These are phyloP conservation scores for Clitarchus hookeri DNA, from an alignment of 2,888 invertebrate species.

Conservation along the genomic window DNA sequence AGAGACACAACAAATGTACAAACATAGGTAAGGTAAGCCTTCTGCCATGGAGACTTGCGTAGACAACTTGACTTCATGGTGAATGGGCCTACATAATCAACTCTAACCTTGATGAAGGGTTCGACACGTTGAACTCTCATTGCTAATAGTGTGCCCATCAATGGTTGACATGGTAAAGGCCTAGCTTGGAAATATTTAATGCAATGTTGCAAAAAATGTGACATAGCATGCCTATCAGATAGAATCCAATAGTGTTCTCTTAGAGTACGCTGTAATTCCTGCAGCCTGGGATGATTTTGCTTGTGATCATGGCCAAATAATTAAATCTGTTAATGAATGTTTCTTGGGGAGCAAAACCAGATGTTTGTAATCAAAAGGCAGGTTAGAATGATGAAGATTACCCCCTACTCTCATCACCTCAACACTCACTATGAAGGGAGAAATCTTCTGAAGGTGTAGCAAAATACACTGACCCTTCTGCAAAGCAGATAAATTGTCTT, in stretches of 20 bases:
- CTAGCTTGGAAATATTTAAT: not conserved
- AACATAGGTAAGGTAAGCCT: conserved; percentile 42
- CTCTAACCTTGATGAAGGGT: not conserved
- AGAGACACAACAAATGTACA: conserved; percentile 41
- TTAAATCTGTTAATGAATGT: no score
- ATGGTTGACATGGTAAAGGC: not conserved
- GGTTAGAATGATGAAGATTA: not conserved
- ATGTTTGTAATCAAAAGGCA: not conserved
- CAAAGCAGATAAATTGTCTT: not conserved
- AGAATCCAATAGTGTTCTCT: not conserved
- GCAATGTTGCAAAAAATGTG: not conserved
- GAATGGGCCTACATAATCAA: not conserved
- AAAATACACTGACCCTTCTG: not conserved
- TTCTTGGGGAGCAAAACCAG: no score
- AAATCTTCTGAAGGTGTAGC: not conserved
- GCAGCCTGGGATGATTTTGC: not conserved
- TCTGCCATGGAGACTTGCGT: conserved; percentile 39
- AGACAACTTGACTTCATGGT: conserved; percentile 34
- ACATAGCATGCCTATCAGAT: not conserved
- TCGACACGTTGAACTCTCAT: not conserved
- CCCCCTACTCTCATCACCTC: not conserved
- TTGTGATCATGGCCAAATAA: no score
- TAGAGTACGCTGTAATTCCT: not conserved
- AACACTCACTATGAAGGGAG: not conserved
- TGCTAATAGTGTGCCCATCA: not conserved